Percentiles rank a stretch among this genome's conserved stretches.
phyloP scores from a whole-genome alignment of 30 jellyfish, hydroid and myxozoan species.

The Chironex yamaguchii region DNA sequence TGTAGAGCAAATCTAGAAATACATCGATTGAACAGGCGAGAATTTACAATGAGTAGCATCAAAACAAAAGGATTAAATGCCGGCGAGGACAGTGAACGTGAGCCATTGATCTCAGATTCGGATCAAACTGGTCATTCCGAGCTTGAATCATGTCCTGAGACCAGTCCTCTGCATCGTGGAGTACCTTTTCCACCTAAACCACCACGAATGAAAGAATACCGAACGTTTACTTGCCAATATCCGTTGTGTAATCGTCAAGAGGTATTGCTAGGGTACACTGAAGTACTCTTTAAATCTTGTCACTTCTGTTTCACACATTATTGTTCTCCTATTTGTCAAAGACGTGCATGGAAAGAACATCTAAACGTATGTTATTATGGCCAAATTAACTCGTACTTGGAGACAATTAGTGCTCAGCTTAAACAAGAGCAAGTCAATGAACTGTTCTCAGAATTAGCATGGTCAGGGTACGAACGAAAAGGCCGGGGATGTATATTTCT shows the following conservation, averaged over 20 bases:
- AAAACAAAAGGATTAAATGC: neutral
- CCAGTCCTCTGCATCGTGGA: neutral
- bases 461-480: constrained; percentile 13
- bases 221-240: constrained; percentile 77
- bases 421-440: neutral
- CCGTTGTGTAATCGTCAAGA: constrained; percentile 68
- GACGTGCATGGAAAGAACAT: constrained; percentile 52
- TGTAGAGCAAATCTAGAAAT: neutral
- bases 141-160: neutral
- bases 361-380: constrained; percentile 76
- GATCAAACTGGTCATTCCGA: neutral
- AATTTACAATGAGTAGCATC: too few species aligned
- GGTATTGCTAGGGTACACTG: constrained; percentile 71
- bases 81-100: neutral
- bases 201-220: constrained; percentile 76
- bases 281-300: constrained; percentile 82
- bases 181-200: constrained; percentile 81
- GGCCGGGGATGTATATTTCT: constrained; percentile 84
- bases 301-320: constrained; percentile 88
- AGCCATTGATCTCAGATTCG: neutral
- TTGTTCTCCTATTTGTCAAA: constrained; percentile 89
- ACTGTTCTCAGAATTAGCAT: constrained; percentile 44
- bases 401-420: constrained; percentile 3
- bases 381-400: constrained; percentile 51
- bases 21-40: neutral